Percentiles rank a stretch among this genome's conserved stretches.
Evolutionary conservation across 2,113 vertebrate genomes (phyloP).

Genomic region (Cheilinus undulatus): DNA sequence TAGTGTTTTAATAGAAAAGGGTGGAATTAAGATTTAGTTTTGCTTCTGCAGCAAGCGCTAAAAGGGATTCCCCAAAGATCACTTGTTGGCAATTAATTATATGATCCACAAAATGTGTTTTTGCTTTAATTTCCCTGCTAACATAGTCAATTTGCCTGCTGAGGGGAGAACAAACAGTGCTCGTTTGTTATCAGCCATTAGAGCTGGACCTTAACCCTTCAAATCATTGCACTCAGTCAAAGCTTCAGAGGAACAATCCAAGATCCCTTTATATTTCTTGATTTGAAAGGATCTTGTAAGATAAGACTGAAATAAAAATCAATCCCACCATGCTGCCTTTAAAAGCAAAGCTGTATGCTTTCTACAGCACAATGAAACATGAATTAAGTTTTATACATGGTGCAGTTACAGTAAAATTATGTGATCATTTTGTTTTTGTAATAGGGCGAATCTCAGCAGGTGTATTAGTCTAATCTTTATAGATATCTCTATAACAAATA

Average conservation of each 20-base stretch:
- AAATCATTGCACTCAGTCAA: background rate
- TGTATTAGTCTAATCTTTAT: no score
- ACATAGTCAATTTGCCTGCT: background rate
- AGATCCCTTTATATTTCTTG: background rate
- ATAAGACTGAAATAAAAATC: background rate
- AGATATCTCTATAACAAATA: no score
- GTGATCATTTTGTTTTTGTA: background rate
- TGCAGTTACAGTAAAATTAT: background rate
- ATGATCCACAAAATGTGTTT: background rate
- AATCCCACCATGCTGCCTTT: no score
- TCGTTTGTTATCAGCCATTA: conserved; percentile 8
- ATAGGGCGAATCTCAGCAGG: no score
- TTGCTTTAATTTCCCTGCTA: conserved; percentile 5
- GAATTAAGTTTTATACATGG: no score
- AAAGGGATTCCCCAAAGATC: background rate
- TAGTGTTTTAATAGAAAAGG: background rate
- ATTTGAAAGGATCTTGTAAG: background rate
- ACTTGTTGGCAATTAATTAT: conserved; percentile 12
- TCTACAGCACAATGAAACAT: no score
- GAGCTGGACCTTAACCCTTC: conserved; percentile 5
- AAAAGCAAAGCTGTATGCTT: no score
- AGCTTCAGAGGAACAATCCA: background rate
- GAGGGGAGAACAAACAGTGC: background rate
- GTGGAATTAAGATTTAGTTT: background rate
- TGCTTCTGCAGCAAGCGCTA: background rate